phyloP scores from a whole-genome alignment of 92 coral and sea anemone genomes.

The Parazoanthus atlanticus region DNA sequence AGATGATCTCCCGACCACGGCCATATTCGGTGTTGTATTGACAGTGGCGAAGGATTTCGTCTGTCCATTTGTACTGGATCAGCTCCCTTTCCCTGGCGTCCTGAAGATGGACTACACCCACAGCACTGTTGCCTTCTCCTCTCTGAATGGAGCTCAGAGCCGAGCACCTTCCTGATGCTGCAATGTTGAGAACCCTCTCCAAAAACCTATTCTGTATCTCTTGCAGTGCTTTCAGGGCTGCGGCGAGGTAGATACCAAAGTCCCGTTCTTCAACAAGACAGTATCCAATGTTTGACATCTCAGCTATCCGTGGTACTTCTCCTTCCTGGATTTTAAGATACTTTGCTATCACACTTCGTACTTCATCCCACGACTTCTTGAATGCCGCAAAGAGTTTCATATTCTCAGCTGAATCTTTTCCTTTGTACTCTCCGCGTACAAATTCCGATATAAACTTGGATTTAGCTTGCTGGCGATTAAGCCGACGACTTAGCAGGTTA shows the following conservation, averaged over 20 bases:
- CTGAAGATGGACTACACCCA: slow-evolving; percentile 77
- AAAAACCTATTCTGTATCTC: slow-evolving; percentile 80
- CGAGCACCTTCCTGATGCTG: slow-evolving; percentile 70
- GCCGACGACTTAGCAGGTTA: slow-evolving; percentile 72
- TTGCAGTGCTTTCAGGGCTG: slow-evolving; percentile 69
- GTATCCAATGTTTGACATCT: slow-evolving; percentile 69
- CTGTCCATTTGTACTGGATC: slow-evolving; percentile 88
- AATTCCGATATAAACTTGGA: slow-evolving; percentile 70
- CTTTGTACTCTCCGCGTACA: slow-evolving; percentile 56
- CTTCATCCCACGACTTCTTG: slow-evolving; percentile 76
- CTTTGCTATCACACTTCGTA: slow-evolving; percentile 65
- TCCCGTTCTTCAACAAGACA: slow-evolving; percentile 82
- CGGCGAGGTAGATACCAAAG: slow-evolving; percentile 68
- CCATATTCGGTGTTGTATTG: slow-evolving; percentile 87
- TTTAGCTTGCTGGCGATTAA: slow-evolving; percentile 73
- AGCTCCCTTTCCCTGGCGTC: slow-evolving; percentile 86
- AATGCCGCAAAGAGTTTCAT: slow-evolving; percentile 68
- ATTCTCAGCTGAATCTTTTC: slow-evolving; percentile 43
- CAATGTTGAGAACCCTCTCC: slow-evolving; percentile 71
- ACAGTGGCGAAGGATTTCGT: slow-evolving; percentile 76
- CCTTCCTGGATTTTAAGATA: slow-evolving; percentile 27
- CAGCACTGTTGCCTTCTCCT: slow-evolving; percentile 50
- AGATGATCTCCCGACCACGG: slow-evolving; percentile 76
- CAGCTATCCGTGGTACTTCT: slow-evolving; percentile 73
- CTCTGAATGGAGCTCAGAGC: slow-evolving; percentile 74